phyloP scores from a whole-genome alignment of 2,888 invertebrate species.

The Chaitophorus viminalis region DNA sequence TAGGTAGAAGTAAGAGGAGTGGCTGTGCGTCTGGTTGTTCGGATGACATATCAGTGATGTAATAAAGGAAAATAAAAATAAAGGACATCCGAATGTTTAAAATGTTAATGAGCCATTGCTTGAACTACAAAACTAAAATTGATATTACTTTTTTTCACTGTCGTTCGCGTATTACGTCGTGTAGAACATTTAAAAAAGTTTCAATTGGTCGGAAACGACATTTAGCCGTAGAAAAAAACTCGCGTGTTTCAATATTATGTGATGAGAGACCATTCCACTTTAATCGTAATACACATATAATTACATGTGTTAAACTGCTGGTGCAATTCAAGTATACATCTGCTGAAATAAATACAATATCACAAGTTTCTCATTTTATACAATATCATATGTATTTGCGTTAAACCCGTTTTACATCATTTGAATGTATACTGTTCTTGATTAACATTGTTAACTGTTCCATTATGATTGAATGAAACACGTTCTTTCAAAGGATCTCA shows the following conservation, averaged over 20 bases:
- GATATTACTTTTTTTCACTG: neutral
- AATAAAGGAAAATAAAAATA: slow-evolving; percentile 37
- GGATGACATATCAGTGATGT: slow-evolving; percentile 14
- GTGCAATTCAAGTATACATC: neutral
- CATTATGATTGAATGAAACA: no score
- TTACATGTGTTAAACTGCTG: neutral
- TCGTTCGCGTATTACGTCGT: neutral
- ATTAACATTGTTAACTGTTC: no score
- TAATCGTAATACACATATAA: neutral
- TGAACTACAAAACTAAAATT: slow-evolving; percentile 25
- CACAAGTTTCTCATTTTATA: neutral
- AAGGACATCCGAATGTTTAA: slow-evolving; percentile 25
- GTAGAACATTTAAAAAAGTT: neutral
- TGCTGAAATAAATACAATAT: neutral
- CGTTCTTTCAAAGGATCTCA: no score
- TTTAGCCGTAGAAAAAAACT: slow-evolving; percentile 13
- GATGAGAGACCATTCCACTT: slow-evolving; percentile 16
- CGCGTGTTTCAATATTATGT: slow-evolving; percentile 27
- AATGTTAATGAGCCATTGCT: slow-evolving; percentile 12
- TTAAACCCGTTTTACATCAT: neutral
- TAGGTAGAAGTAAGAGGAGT: no score
- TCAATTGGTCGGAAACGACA: neutral
- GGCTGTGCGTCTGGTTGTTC: no score
- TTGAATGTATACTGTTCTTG: no score
- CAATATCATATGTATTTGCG: neutral